Base-by-base conservation (phyloP, 2,888 invertebrate genomes). In the Sericinus montela region DNA sequence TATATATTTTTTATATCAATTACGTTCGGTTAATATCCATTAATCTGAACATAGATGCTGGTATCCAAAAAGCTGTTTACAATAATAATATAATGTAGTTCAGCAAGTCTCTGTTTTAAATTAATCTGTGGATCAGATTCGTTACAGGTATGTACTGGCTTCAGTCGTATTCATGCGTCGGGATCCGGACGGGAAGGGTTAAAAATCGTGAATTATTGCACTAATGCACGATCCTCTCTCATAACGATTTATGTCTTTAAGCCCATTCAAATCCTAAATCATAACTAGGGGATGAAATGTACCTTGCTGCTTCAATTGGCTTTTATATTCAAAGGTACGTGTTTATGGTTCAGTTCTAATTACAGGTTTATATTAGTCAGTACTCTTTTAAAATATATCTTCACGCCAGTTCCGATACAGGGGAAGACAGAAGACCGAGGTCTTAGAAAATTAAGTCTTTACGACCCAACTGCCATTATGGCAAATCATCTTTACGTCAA, bases 131-230 rank as follows among this genome's bases (percentile, higher is more conserved):
- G 32, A 9, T 11, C 45, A n/a, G 45, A 9, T 14, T 32, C 38
- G 34, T 9, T n/a, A 35, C 35, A 47, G 47, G 29, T 46, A n/a
- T n/a, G n/a, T n/a, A 47, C 15, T 46, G n/a, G 19, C 34, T 39
- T 11, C 25, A 14, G 43, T 15, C 51, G 52, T 53, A 59, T 65
- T 60, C 58, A 62, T 60, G 58, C 63, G 56, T 59, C 54, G 57
- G 54, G 53, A 49, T 52, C 34, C 30, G 30, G 25, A 16, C 51
- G 55, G 61, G 49, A 30, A 70, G 76, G 81, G 81, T 74, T 72
- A 79, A 81, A 83, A 80, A 82, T 78, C 75, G 62, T 84, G 74
- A 84, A 72, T 83, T 80, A 83, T 76, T 57, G 58, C 67, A 57
- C 59, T 60, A 57, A 60, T 64, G 63, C 66, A 61, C 60, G 69